Percentiles rank a stretch among this genome's conserved stretches.
phyloP scores from a whole-genome alignment of 2,888 invertebrate genomes.

The Chymomyza amoena region DNA sequence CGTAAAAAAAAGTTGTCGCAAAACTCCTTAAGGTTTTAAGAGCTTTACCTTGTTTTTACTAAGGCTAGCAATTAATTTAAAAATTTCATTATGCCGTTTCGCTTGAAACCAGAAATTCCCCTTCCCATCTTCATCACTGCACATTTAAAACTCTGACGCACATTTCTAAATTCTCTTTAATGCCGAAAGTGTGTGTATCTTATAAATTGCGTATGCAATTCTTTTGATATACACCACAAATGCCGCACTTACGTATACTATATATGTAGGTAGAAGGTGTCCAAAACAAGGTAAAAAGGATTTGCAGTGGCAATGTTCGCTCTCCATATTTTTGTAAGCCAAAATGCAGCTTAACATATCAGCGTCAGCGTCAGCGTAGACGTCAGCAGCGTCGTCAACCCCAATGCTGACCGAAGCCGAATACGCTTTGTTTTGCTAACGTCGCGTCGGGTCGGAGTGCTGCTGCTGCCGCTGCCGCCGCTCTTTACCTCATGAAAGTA shows the following conservation, averaged over 20 bases:
- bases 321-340: conserved; percentile 68
- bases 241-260: conserved; percentile 54
- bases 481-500: conserved; percentile 11
- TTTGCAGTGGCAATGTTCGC: conserved; percentile 44
- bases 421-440: conserved; percentile 58
- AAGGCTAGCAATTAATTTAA: background rate
- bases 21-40: no score
- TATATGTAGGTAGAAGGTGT: conserved; percentile 42
- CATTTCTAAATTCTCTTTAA: background rate
- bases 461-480: conserved; percentile 19
- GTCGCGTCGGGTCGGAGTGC: no score
- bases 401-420: background rate
- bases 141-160: background rate
- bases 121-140: background rate
- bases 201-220: background rate
- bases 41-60: background rate
- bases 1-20: no score
- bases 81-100: background rate
- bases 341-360: conserved; percentile 72
- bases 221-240: conserved; percentile 47
- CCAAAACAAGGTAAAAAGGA: conserved; percentile 69
- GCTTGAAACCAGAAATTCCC: background rate
- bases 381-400: background rate
- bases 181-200: background rate
- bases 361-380: conserved; percentile 48